A percentile compares a stretch with the other conserved stretches of the same genome.
Conservation (phyloP, 2,888 invertebrate genomes). For the Loripinus fragilis region DNA sequence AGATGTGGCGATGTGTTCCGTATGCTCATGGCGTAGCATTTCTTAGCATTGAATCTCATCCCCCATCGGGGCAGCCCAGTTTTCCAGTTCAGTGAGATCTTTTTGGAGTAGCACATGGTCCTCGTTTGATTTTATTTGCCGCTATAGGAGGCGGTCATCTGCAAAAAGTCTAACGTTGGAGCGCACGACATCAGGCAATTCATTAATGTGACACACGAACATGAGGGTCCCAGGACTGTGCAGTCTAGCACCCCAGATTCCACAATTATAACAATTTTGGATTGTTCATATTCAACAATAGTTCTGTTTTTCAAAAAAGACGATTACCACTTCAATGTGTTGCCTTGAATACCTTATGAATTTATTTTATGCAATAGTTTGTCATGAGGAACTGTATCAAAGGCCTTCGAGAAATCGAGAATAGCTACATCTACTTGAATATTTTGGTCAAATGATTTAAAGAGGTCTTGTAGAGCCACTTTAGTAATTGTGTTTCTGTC, state of each 20-base stretch:
- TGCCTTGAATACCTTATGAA: too few relatives aligned
- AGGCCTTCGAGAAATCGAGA: neutral
- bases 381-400: neutral
- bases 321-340: too few relatives aligned
- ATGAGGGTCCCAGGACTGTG: constrained; percentile 1
- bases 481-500: neutral
- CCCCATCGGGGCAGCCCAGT: too few relatives aligned
- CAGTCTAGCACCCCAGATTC: constrained; percentile 1
- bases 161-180: neutral
- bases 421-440: neutral
- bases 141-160: too few relatives aligned
- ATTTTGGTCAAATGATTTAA: neutral
- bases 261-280: neutral
- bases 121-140: too few relatives aligned
- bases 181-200: neutral
- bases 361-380: neutral
- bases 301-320: neutral
- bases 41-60: too few relatives aligned
- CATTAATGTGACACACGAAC: constrained; percentile 19
- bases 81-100: too few relatives aligned
- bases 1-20: too few relatives aligned
- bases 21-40: too few relatives aligned
- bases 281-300: neutral
- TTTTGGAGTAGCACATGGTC: too few relatives aligned
- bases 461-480: neutral